Base-by-base conservation (phyloP, 2,797 vertebrate species). In the Oophaga sylvatica region DNA sequence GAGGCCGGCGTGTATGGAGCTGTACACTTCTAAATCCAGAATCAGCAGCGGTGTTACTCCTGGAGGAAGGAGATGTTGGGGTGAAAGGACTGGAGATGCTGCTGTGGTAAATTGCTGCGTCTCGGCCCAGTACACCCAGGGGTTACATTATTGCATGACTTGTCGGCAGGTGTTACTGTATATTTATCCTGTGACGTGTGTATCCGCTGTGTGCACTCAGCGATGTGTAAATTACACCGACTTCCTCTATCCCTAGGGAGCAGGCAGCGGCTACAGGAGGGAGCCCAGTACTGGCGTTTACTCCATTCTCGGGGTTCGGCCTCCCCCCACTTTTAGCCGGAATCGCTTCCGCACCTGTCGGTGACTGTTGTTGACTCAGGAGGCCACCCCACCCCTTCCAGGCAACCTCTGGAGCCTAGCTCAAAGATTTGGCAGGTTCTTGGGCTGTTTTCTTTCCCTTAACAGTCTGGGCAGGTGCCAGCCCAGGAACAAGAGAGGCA, bases 391-490 rank as follows among this genome's bases (percentile, higher is more conserved):
- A 89, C 87, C 88, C 71, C 80, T 89, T 89, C 88, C 88, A 89
- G 88, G 84, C 88, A 89, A 75, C 80, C 84, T 86, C 88, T 89
- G 88, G 83, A 89, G 88, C 70, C 88, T 75, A 45, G 88, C 88
- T 89, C 88, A 89, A 89, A 89, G 88, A 89, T 86, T 86, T 89
- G 88, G 88, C 88, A 89, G 88, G 84, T 89, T 86, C 80, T 22
- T 89, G 88, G 73, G 56, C 88, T 89, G 88, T 89, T 89, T 89
- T 89, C 88, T 89, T 89, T 89, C 83, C 88, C 84, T 89, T 89
- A 89, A 89, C 88, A 89, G 88, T 89, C 84, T 89, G 88, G 88
- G 88, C 84, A 89, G 84, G 84, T 89, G 88, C 88, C 88, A 89
- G 80, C 13, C 71, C 63, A 89, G 88, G 88, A 89, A 89, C 88